Evolutionary conservation across 2,888 invertebrate genomes (phyloP).

Genomic region (Cephus pygmeus): DNA sequence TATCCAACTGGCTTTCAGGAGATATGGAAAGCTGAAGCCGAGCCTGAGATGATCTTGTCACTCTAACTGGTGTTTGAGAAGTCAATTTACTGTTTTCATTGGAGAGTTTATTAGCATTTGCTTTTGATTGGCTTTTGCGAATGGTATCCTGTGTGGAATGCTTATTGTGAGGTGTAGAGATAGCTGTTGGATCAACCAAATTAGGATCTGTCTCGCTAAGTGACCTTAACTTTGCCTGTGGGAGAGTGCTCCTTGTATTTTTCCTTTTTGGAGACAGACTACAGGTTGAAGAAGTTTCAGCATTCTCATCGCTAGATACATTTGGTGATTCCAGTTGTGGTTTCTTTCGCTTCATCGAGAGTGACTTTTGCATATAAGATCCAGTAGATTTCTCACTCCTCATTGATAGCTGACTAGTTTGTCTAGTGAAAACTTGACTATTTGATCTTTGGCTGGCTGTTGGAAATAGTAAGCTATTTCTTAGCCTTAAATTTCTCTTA

Average conservation of each 20-base stretch:
- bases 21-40: not conserved
- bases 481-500: slow-evolving; percentile 33
- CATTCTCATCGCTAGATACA: slow-evolving; percentile 3
- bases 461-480: slow-evolving; percentile 25
- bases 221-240: not conserved
- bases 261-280: not conserved
- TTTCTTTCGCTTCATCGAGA: slow-evolving; percentile 12
- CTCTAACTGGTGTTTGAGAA: not conserved
- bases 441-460: not conserved
- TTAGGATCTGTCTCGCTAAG: not conserved
- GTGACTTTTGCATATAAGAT: slow-evolving; percentile 18
- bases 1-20: slow-evolving; percentile 15
- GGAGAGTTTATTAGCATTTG: not conserved
- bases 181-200: not conserved
- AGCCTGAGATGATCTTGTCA: not conserved
- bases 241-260: not conserved
- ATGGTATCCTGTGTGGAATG: not conserved
- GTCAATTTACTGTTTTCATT: not conserved
- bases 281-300: not conserved
- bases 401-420: slow-evolving; percentile 12
- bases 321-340: not conserved
- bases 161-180: not conserved
- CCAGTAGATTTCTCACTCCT: slow-evolving; percentile 21
- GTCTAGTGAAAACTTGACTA: slow-evolving; percentile 14
- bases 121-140: not conserved